Base-by-base conservation (phyloP, 2,797 vertebrate species). In the Gambelia wislizenii region DNA sequence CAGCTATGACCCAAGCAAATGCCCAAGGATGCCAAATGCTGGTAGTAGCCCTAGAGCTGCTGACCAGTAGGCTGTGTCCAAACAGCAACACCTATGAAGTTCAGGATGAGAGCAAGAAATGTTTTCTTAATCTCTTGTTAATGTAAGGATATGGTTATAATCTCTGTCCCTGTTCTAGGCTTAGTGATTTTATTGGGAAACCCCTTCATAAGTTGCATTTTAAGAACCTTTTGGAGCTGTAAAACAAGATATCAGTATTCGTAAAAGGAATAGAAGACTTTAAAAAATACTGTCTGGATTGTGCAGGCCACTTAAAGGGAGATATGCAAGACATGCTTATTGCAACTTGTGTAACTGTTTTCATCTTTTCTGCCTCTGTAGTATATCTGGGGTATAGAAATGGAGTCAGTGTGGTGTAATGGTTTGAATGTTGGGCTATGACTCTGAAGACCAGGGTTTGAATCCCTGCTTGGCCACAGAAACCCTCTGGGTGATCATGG, bases 271-370 rank as follows among this genome's bases (percentile, higher is more conserved):
- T 13, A 42, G n/a, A 52, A 76, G 14, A 20, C 20, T 39, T 59
- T 61, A 59, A 39, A 69, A 12, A 59, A 75, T 16, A 47, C 6
- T n/a, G 16, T n/a, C 9, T 16, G 56, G 49, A 70, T 56, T n/a
- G 27, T 87, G 8, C 6, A 33, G 36, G 3, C 27, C 54, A 39
- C 39, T 80, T 75, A 75, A 83, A 9, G 42, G 33, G 12, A 67
- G 33, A 67, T 77, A 7, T 64, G 47, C 64, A n/a, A n/a, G 22
- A 33, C 59, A 61, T 67, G 10, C 30, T 75, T 91, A 30, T 81
- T 52, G 75, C 85, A 44, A 39, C 75, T 90, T 61, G 81, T 54
- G n/a, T 84, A n/a, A 25, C 36, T 78, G 2, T 80, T 93, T 59
- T 89, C 4, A 82, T 54, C 82, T 16, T 3, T 85, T 59, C 22